Percentiles rank a stretch among this genome's conserved stretches.
These are phyloP conservation scores for Drosophila arawakana DNA, from an alignment of 1,140 invertebrate species.

Conservation along the genomic window DNA sequence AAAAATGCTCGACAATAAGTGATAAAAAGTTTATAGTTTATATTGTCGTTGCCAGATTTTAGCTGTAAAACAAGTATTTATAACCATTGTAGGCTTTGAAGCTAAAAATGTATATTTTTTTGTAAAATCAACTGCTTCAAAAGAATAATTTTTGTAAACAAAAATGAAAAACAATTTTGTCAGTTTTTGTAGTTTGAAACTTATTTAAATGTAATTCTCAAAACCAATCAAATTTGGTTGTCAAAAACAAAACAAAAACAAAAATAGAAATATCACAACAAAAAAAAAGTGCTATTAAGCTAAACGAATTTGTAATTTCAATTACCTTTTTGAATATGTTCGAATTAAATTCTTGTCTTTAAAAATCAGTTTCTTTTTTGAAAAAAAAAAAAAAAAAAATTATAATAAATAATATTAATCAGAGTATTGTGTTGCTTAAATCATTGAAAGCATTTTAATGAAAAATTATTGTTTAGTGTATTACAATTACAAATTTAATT, in stretches of 20 bases:
- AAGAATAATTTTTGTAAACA: slow-evolving; percentile 23
- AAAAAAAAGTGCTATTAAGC: slow-evolving; percentile 19
- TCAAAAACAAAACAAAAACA: slow-evolving; percentile 7
- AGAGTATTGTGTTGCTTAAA: slow-evolving; percentile 27
- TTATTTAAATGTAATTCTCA: slow-evolving; percentile 13
- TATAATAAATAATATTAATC: not conserved
- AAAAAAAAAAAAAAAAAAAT: slow-evolving; percentile 14
- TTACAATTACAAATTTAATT: slow-evolving; percentile 7
- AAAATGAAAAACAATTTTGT: slow-evolving; percentile 3
- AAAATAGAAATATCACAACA: slow-evolving; percentile 14
- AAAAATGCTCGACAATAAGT: slow-evolving; percentile 29
- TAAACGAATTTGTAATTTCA: slow-evolving; percentile 27
- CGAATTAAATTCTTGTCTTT: slow-evolving; percentile 28
- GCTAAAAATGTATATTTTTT: slow-evolving; percentile 30
- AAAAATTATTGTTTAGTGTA: slow-evolving; percentile 27
- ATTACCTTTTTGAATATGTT: slow-evolving; percentile 16
- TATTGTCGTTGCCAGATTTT: slow-evolving; percentile 37
- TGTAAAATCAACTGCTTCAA: slow-evolving; percentile 21
- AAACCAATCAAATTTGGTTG: slow-evolving; percentile 18
- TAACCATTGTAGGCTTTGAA: slow-evolving; percentile 33
- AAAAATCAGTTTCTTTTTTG: slow-evolving; percentile 5
- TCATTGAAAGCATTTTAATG: slow-evolving; percentile 34
- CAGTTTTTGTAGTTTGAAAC: slow-evolving; percentile 22
- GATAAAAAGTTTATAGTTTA: slow-evolving; percentile 31
- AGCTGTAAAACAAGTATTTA: slow-evolving; percentile 41